A percentile compares a stretch with the other conserved stretches of the same genome.
Evolutionary conservation across 2,888 invertebrate species (phyloP).

Genomic region (Coenonympha glycerion): DNA sequence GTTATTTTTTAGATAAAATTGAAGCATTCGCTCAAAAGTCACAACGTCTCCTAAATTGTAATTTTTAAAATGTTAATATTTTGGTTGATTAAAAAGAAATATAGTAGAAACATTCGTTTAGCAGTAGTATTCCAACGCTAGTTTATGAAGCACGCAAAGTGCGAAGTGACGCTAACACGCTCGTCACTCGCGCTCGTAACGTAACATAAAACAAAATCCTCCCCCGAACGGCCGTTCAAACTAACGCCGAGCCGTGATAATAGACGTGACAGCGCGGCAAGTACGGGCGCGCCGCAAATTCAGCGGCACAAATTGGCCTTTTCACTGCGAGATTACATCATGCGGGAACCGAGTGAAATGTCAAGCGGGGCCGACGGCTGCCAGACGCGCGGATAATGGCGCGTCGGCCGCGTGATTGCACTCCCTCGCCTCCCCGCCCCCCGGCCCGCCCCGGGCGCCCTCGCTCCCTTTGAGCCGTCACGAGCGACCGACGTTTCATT

Average conservation of each 20-base stretch:
- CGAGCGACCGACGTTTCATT: slow-evolving; percentile 72
- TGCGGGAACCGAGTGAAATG: slow-evolving; percentile 76
- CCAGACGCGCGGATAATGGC: slow-evolving; percentile 76
- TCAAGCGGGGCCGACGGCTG: slow-evolving; percentile 76
- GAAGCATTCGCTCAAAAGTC: too few species aligned
- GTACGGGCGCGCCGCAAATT: slow-evolving; percentile 73
- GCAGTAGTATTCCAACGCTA: background rate
- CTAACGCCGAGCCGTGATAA: slow-evolving; percentile 47
- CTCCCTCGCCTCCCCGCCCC: slow-evolving; percentile 49
- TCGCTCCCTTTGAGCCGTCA: slow-evolving; percentile 72
- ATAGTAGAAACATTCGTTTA: too few species aligned
- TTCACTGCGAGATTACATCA: slow-evolving; percentile 77
- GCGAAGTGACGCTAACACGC: slow-evolving; percentile 17
- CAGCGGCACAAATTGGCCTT: slow-evolving; percentile 76
- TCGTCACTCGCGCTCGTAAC: too few species aligned
- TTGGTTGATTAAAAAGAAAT: too few species aligned
- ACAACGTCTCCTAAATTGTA: too few species aligned
- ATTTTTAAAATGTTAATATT: too few species aligned
- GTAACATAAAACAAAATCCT: slow-evolving; percentile 38
- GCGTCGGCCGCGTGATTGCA: slow-evolving; percentile 76
- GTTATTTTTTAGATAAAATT: too few species aligned
- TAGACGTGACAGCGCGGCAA: slow-evolving; percentile 71
- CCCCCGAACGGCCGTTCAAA: slow-evolving; percentile 38
- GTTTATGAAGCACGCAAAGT: background rate
- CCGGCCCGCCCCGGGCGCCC: slow-evolving; percentile 41